Percentiles rank a stretch among this genome's conserved stretches.
These are phyloP conservation scores for Teleiodes luculella DNA, from an alignment of 2,888 invertebrate genomes.

Conservation along the genomic window DNA sequence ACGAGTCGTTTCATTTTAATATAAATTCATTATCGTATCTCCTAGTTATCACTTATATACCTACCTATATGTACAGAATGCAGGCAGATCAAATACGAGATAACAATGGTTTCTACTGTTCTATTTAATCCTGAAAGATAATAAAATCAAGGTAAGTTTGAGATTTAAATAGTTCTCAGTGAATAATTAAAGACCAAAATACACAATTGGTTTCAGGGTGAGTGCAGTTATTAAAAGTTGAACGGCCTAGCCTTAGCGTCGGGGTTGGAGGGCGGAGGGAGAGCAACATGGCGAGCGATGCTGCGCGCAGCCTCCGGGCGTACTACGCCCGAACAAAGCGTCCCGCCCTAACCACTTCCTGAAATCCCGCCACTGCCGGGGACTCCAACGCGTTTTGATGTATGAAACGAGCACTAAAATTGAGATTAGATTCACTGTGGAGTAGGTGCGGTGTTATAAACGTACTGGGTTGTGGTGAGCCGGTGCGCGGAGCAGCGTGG, in stretches of 20 bases:
- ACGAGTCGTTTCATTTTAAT: background rate
- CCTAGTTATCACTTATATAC: too few relatives aligned
- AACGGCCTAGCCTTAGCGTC: constrained; percentile 21
- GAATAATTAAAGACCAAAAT: background rate
- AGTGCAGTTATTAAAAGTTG: constrained; percentile 12
- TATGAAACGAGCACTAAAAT: constrained; percentile 56
- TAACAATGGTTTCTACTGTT: background rate
- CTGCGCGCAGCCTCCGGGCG: constrained; percentile 73
- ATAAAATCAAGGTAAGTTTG: background rate
- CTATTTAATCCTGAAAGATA: background rate
- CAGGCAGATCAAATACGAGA: too few relatives aligned
- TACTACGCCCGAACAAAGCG: constrained; percentile 67
- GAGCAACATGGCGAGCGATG: constrained; percentile 62
- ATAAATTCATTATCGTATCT: background rate
- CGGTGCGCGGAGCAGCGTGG: constrained; percentile 32
- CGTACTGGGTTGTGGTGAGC: constrained; percentile 37
- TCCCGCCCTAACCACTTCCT: constrained; percentile 60
- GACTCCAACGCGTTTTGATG: constrained; percentile 38
- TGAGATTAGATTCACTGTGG: constrained; percentile 42
- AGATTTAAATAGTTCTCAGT: background rate
- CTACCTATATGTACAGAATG: too few relatives aligned
- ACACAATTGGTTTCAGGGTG: background rate
- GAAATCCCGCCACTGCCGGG: constrained; percentile 42
- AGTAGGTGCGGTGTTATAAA: constrained; percentile 33
- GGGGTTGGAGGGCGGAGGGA: constrained; percentile 24